phyloP scores from a whole-genome alignment of 2,113 vertebrate genomes.

The Lycaon pictus region DNA sequence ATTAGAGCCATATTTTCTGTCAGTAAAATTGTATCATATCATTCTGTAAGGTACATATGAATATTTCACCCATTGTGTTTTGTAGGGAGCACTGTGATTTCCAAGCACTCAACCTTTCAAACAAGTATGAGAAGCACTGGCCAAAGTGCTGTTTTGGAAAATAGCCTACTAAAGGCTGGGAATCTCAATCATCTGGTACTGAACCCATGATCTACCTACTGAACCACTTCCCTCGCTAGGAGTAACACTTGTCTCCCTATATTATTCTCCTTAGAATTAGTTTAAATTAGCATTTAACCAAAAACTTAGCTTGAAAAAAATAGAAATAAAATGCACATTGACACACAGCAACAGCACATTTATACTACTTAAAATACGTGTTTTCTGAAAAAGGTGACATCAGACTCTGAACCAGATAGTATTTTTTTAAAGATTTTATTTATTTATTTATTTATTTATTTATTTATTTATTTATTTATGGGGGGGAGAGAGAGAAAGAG shows the following conservation, averaged over 20 bases:
- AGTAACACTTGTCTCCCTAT: neutral
- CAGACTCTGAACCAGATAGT: slow-evolving; percentile 6
- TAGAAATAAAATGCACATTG: neutral
- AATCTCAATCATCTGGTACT: neutral
- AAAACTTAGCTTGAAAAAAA: slow-evolving; percentile 27
- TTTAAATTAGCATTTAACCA: slow-evolving; percentile 18
- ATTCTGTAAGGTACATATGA: neutral
- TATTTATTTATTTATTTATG: neutral
- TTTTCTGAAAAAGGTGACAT: neutral
- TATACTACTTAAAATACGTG: slow-evolving; percentile 6
- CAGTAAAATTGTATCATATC: neutral
- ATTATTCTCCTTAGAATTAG: neutral
- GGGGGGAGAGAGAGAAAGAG: neutral
- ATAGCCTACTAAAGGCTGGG: neutral
- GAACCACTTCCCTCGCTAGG: neutral
- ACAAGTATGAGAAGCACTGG: neutral
- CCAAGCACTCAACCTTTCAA: neutral
- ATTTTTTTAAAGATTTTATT: neutral
- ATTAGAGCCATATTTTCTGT: neutral
- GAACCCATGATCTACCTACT: neutral
- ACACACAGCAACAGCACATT: neutral
- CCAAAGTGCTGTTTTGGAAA: neutral
- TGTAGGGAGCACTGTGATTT: neutral
- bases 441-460: neutral
- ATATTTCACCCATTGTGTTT: neutral